Evolutionary conservation across 2,888 invertebrate species (phyloP), one percentile per base, ranked within the genome.

Genomic region (Clivina fossor): DNA sequence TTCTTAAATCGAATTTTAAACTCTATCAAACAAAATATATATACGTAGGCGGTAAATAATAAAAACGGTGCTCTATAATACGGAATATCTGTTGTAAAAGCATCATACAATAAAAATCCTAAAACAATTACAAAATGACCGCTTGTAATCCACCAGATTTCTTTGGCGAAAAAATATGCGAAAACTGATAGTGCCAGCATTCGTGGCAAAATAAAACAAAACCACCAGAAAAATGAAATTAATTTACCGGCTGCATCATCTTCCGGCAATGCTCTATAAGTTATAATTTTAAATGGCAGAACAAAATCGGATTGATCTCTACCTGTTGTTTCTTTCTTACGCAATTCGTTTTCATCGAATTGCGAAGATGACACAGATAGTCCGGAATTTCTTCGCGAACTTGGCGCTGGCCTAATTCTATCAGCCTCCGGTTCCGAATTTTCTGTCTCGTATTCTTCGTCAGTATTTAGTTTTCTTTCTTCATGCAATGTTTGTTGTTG

Each of bases 1-100:
- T 85, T 83, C 61, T 83, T 84, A 69, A 90, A 90, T 70, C 84
- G 84, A 51, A 89, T 80, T 68, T 88, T 85, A 65, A 90, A 88
- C 73, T 90, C 90, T 67, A 90, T 82, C 37, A 89, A 75, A 65
- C 86, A 85, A 69, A 89, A 85, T 50, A 88, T 77, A 66, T 86
- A 90, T 59, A 90, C 78, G 62, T 87, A 81, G 9, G 86, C 85
- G 13, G 90, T 78, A 68, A 88, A 84, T 58, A 88, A 67, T 65
- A 84, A 85, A 70, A 86, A 88, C 2, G 78, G 69, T 0, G 66
- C 67, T 65, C 73, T 46, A 20, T 55, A 30, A 38, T 40, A 46
- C 13, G 55, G 46, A 5, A 55, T 70, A 69, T 79, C 77, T 62
- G 81, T 75, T 28, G 74, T 73, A 60, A 83, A 82, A 1, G 84